A percentile compares a stretch with the other conserved stretches of the same genome.
phyloP scores from a whole-genome alignment of 2,113 vertebrate species.

The Globicephala melas region DNA sequence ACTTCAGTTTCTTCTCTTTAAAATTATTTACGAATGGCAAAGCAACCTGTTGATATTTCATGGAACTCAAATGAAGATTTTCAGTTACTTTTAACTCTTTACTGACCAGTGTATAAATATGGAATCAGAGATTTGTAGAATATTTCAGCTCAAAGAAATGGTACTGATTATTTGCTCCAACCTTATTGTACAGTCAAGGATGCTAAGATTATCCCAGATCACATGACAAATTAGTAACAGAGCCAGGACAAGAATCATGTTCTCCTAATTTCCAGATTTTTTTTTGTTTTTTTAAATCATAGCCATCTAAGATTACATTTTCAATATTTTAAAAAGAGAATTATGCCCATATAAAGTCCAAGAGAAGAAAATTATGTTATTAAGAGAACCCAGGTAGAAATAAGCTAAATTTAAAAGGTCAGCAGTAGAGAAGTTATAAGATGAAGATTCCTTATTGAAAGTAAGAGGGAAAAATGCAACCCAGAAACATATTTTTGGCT shows the following conservation, averaged over 20 bases:
- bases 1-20: neutral
- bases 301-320: neutral
- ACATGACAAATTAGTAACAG: neutral
- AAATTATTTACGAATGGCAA: neutral
- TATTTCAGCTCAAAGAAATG: neutral
- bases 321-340: constrained; percentile 6
- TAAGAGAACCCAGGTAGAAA: neutral
- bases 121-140: neutral
- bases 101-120: neutral
- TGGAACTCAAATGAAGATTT: neutral
- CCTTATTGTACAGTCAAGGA: neutral
- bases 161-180: neutral
- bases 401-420: neutral
- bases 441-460: neutral
- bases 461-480: neutral
- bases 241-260: neutral
- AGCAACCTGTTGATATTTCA: neutral
- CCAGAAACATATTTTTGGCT: neutral
- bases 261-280: neutral
- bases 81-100: neutral
- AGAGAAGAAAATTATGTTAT: neutral
- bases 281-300: neutral
- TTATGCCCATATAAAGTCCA: neutral
- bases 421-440: neutral
- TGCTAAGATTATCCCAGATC: neutral